These are phyloP conservation scores for Uloborus diversus DNA, from an alignment of 1,140 invertebrate species.

Conservation along the genomic window DNA sequence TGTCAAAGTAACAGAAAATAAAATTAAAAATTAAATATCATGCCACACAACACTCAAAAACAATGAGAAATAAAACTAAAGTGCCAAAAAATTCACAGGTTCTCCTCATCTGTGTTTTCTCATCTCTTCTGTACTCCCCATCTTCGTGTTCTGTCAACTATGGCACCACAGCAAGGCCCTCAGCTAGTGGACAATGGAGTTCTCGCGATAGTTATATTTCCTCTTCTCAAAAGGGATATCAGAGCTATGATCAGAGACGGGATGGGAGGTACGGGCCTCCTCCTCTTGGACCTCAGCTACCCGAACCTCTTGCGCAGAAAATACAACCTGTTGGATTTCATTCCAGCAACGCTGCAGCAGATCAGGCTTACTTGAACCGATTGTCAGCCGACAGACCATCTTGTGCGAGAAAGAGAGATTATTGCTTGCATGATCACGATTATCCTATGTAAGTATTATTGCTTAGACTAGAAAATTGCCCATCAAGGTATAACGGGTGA, in stretches of 20 bases:
- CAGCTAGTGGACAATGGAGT: conserved; percentile 9
- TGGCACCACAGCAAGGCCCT: neutral
- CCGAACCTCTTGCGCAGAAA: neutral
- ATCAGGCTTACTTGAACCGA: conserved; percentile 23
- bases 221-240: neutral
- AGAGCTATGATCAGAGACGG: conserved; percentile 5
- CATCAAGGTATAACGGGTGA: too few species aligned
- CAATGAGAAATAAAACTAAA: too few species aligned
- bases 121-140: neutral
- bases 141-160: conserved; percentile 7
- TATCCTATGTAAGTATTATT: conserved; percentile 45
- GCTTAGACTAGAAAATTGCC: too few species aligned
- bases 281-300: conserved; percentile 39
- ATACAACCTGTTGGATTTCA: neutral
- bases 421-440: conserved; percentile 47
- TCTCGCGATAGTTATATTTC: neutral
- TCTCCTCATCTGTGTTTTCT: neutral
- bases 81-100: too few species aligned
- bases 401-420: conserved; percentile 42
- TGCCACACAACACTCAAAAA: too few species aligned
- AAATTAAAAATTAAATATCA: too few species aligned
- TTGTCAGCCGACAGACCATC: conserved; percentile 14
- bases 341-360: neutral
- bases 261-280: conserved; percentile 13
- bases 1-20: too few species aligned